Evolutionary conservation across 2,797 vertebrate species (phyloP).

Genomic region (Apogon talboti): DNA sequence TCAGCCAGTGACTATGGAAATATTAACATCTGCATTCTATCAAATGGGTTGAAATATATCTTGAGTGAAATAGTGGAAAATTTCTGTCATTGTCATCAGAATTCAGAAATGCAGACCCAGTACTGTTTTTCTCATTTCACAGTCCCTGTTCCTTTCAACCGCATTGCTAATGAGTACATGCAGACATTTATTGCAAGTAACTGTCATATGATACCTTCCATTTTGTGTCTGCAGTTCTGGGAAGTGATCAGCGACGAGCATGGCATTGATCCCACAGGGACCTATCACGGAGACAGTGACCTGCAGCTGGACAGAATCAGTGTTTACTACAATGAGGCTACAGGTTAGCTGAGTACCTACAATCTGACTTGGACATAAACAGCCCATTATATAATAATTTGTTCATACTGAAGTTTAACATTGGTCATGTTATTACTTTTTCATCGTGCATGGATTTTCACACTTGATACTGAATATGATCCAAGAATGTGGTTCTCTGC

Average conservation of each 20-base stretch:
- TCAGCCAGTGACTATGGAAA: slow-evolving; percentile 45
- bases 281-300: slow-evolving; percentile 88
- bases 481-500: slow-evolving; percentile 5
- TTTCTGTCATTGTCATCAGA: slow-evolving; percentile 38
- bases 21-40: slow-evolving; percentile 53
- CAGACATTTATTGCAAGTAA: slow-evolving; percentile 35
- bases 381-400: neutral
- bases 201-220: slow-evolving; percentile 60
- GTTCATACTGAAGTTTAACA: neutral
- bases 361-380: neutral
- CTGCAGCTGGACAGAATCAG: slow-evolving; percentile 89
- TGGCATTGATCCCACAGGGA: slow-evolving; percentile 87
- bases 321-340: slow-evolving; percentile 88
- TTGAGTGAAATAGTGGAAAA: slow-evolving; percentile 31
- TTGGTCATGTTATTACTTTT: slow-evolving; percentile 3
- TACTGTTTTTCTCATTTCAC: slow-evolving; percentile 61
- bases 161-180: slow-evolving; percentile 33
- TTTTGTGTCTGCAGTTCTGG: slow-evolving; percentile 85
- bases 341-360: slow-evolving; percentile 70
- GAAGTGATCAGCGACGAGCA: slow-evolving; percentile 90
- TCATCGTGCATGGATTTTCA: slow-evolving; percentile 1
- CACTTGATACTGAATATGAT: slow-evolving; percentile 11
- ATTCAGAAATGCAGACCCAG: slow-evolving; percentile 49
- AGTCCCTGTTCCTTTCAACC: slow-evolving; percentile 32
- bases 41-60: slow-evolving; percentile 38